Conservation (phyloP, 2,888 invertebrate species). For the Entomobrya multifasciata region DNA sequence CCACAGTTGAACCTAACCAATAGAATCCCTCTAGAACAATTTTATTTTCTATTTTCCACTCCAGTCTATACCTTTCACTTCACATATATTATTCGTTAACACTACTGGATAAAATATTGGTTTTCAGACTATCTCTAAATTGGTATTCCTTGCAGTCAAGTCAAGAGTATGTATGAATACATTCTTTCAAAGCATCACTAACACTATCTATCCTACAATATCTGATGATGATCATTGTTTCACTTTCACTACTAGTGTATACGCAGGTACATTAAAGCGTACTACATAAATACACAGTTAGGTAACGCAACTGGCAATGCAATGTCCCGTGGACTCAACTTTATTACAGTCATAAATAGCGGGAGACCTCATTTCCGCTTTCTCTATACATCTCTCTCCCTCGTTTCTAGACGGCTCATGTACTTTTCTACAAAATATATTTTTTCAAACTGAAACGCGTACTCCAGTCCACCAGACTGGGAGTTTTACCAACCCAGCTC, state of each 20-base stretch:
- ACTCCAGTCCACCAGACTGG: too few species aligned
- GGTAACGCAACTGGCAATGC: background rate
- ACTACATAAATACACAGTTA: background rate
- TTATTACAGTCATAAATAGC: constrained; percentile 66
- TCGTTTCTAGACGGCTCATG: background rate
- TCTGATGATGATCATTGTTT: too few species aligned
- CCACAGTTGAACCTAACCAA: background rate
- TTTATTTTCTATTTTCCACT: constrained; percentile 18
- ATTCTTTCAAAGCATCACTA: background rate
- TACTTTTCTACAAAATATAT: too few species aligned
- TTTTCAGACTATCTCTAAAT: constrained; percentile 2
- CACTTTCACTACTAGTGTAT: background rate
- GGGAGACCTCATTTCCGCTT: constrained; percentile 62
- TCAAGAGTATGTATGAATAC: background rate
- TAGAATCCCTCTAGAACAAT: background rate
- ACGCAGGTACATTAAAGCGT: background rate
- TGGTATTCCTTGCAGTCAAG: too few species aligned
- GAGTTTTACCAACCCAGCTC: too few species aligned
- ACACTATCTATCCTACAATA: too few species aligned
- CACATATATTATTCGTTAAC: background rate
- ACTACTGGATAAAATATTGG: background rate
- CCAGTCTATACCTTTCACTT: background rate
- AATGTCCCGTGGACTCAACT: constrained; percentile 59
- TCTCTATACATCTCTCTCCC: background rate
- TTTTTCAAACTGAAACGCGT: too few species aligned